Conservation (phyloP, 2,113 vertebrate genomes). For the Lampris megalopsis region DNA sequence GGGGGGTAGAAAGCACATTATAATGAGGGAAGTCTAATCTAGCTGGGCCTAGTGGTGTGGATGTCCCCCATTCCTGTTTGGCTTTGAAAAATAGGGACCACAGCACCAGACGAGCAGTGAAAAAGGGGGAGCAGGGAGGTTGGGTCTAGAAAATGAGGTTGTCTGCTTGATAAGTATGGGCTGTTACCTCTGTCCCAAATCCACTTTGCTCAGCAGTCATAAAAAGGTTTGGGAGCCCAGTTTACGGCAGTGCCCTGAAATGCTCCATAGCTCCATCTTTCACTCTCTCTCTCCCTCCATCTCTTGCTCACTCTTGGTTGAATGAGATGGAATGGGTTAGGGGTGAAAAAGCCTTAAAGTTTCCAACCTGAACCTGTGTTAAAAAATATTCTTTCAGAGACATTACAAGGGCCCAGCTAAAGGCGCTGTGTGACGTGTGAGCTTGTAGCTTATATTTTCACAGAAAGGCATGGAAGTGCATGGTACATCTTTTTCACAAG, state of each 20-base stretch:
- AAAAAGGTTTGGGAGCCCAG: conserved; percentile 58
- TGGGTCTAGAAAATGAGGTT: conserved; percentile 74
- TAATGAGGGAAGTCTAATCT: conserved; percentile 60
- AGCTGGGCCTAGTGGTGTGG: conserved; percentile 40
- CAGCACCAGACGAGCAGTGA: conserved; percentile 43
- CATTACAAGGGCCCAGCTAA: not conserved
- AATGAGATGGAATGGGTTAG: conserved; percentile 32
- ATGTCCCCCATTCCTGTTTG: conserved; percentile 32
- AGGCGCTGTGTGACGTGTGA: not conserved
- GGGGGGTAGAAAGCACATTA: conserved; percentile 65
- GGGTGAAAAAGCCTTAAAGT: conserved; percentile 21
- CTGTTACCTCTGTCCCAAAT: conserved; percentile 68
- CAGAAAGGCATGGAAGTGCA: not conserved
- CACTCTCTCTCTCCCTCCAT: not conserved
- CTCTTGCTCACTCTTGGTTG: conserved; percentile 2
- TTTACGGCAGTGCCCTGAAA: conserved; percentile 47
- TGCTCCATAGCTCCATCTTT: conserved; percentile 14
- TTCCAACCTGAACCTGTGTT: conserved; percentile 8
- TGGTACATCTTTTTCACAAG: not conserved
- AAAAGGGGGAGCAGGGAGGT: conserved; percentile 40
- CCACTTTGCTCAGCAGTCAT: conserved; percentile 75
- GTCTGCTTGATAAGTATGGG: conserved; percentile 75
- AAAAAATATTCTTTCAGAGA: conserved; percentile 19
- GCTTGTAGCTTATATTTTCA: not conserved
- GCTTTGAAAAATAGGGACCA: conserved; percentile 55